phyloP scores from a whole-genome alignment of 1,140 invertebrate genomes.

The Augochlora pura region DNA sequence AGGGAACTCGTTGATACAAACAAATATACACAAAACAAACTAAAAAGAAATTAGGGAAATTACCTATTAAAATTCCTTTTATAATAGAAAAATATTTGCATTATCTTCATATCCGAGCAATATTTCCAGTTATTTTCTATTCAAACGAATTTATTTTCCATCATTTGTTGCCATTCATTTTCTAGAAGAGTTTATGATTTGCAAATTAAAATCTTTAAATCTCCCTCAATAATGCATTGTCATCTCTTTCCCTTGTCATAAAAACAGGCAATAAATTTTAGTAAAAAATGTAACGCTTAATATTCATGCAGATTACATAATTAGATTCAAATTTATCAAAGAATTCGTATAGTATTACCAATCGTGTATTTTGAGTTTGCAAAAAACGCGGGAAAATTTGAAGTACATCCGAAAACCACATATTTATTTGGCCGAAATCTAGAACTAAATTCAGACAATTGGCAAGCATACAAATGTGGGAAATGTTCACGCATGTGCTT shows the following conservation, averaged over 20 bases:
- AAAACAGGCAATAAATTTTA: background rate
- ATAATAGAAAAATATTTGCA: background rate
- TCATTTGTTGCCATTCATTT: too few relatives aligned
- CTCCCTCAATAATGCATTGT: background rate
- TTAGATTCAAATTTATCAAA: background rate
- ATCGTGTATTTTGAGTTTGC: background rate
- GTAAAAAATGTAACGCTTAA: background rate
- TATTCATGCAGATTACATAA: background rate
- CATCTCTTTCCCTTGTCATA: background rate
- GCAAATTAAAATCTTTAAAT: background rate
- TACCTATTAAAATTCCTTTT: background rate
- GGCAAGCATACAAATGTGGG: background rate
- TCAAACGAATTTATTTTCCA: background rate
- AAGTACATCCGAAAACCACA: background rate
- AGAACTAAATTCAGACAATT: background rate
- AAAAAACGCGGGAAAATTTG: background rate
- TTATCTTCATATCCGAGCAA: background rate
- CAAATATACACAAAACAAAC: background rate
- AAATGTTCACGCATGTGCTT: constrained; percentile 31
- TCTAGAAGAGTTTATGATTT: too few relatives aligned
- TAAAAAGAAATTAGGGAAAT: background rate
- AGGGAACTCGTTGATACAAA: background rate
- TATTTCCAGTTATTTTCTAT: background rate
- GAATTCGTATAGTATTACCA: background rate
- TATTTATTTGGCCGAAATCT: background rate